phyloP scores from a whole-genome alignment of 2,113 vertebrate genomes.

The Cygnus buccinator region DNA sequence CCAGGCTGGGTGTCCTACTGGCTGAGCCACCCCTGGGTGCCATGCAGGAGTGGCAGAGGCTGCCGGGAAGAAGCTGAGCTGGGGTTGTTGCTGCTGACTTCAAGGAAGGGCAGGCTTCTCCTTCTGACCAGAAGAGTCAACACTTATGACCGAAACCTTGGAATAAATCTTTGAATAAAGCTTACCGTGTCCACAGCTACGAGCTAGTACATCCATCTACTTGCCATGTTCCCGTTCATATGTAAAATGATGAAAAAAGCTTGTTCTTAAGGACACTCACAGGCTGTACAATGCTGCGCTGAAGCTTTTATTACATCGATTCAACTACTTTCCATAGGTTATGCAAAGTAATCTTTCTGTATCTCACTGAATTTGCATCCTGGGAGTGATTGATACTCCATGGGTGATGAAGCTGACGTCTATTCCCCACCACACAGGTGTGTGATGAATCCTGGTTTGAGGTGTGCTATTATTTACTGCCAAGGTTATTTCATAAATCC shows the following conservation, averaged over 20 bases:
- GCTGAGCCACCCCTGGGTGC: background rate
- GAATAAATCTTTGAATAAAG: background rate
- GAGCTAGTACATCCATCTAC: background rate
- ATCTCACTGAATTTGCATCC: conserved; percentile 72
- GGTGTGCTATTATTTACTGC: conserved; percentile 71
- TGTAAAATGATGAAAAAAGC: background rate
- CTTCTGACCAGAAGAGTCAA: background rate
- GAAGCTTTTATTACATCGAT: conserved; percentile 61
- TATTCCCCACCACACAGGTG: conserved; percentile 47
- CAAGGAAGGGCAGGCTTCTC: background rate
- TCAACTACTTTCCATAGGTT: conserved; percentile 55
- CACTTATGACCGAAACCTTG: background rate
- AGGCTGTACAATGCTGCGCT: conserved; percentile 19
- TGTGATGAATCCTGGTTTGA: conserved; percentile 55
- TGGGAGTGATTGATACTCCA: conserved; percentile 62
- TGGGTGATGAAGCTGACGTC: conserved; percentile 57
- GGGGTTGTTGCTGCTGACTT: background rate
- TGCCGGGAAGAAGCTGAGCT: background rate
- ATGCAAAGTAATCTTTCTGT: conserved; percentile 61
- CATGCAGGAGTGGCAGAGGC: background rate
- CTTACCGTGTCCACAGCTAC: background rate
- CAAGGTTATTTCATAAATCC: conserved; percentile 72
- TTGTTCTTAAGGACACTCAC: conserved; percentile 3
- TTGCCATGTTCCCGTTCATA: background rate
- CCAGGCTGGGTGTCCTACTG: background rate